Percentiles rank a stretch among this genome's conserved stretches.
Conservation (phyloP, 2,888 invertebrate genomes). For the Drosophila barbarae region DNA sequence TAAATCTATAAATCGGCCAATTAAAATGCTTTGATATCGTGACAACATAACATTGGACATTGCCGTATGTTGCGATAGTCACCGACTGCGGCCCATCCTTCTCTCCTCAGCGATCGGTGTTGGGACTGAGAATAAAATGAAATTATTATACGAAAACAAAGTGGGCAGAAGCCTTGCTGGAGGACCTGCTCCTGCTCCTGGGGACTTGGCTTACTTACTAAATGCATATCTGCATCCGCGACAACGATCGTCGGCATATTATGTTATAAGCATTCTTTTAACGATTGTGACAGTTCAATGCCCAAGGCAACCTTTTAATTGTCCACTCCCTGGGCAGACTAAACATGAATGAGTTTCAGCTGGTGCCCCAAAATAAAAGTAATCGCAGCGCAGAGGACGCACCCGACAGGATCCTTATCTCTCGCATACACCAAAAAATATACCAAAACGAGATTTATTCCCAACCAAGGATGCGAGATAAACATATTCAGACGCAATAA, state of each 20-base stretch:
- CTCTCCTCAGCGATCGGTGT: neutral
- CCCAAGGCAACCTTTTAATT: constrained; percentile 45
- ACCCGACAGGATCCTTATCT: constrained; percentile 25
- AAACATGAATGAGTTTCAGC: constrained; percentile 30
- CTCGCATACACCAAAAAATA: constrained; percentile 5
- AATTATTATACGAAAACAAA: constrained; percentile 61
- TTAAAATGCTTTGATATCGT: constrained; percentile 80
- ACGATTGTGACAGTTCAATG: constrained; percentile 61
- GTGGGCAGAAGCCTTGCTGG: constrained; percentile 20
- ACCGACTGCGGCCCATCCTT: constrained; percentile 14
- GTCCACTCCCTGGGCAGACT: constrained; percentile 2
- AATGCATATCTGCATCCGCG: constrained; percentile 6
- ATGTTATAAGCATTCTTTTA: constrained; percentile 57
- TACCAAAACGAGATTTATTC: constrained; percentile 9
- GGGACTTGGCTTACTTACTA: constrained; percentile 31
- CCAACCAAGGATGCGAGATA: neutral
- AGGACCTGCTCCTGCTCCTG: constrained; percentile 19
- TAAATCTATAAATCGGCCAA: constrained; percentile 81
- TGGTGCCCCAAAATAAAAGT: constrained; percentile 5
- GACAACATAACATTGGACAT: constrained; percentile 80
- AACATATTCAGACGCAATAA: constrained; percentile 1
- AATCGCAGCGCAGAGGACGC: constrained; percentile 16
- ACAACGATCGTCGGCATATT: constrained; percentile 38
- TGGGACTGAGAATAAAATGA: constrained; percentile 53
- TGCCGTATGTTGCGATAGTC: constrained; percentile 55